phyloP scores from a whole-genome alignment of 2,888 invertebrate genomes.

The Papilio gigon region DNA sequence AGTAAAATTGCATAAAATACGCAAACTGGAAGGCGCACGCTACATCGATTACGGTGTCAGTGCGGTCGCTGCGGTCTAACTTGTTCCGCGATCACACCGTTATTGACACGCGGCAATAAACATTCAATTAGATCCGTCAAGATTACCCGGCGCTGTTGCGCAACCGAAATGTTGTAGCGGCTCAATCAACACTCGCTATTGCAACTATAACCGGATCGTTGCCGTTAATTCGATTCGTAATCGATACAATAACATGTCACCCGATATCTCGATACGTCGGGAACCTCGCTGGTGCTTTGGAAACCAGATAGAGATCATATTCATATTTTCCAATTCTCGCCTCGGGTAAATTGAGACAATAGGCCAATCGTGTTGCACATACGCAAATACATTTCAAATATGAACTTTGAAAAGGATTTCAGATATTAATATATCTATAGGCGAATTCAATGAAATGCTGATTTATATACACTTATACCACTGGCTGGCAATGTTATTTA shows the following conservation, averaged over 20 bases:
- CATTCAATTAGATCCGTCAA: constrained; percentile 66
- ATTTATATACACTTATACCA: too few relatives aligned
- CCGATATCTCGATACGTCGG: constrained; percentile 30
- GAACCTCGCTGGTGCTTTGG: not conserved
- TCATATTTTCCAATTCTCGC: constrained; percentile 8
- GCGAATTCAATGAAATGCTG: too few relatives aligned
- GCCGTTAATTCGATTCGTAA: constrained; percentile 53
- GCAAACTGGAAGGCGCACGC: constrained; percentile 22
- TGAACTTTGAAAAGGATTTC: not conserved
- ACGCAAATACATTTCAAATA: not conserved
- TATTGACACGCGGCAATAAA: constrained; percentile 65
- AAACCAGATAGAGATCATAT: constrained; percentile 1
- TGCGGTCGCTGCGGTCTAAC: constrained; percentile 26
- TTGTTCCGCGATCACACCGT: constrained; percentile 72
- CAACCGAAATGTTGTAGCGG: constrained; percentile 65
- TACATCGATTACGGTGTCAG: constrained; percentile 24
- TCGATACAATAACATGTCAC: constrained; percentile 41
- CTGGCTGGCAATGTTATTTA: too few relatives aligned
- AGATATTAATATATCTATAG: too few relatives aligned
- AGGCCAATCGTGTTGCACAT: not conserved
- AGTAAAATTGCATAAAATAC: constrained; percentile 41
- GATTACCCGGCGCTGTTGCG: constrained; percentile 68
- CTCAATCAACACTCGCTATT: constrained; percentile 70
- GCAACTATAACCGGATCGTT: constrained; percentile 64
- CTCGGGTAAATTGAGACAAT: not conserved